Percentiles rank a stretch among this genome's conserved stretches.
These are phyloP conservation scores for Bufotes viridis DNA, from an alignment of 2,797 vertebrate genomes.

Conservation along the genomic window DNA sequence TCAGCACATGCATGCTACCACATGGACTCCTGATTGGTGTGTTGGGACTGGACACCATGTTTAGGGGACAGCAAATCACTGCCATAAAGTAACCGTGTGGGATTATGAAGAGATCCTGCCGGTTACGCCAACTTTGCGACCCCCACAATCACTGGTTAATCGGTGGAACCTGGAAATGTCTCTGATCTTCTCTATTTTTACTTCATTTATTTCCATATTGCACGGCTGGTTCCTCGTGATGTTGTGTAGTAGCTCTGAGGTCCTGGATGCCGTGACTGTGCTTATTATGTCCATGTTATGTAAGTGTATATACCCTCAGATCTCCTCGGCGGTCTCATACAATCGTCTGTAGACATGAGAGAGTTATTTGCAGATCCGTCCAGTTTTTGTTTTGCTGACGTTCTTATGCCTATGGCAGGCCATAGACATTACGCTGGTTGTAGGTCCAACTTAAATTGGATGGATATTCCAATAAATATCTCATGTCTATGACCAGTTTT, in stretches of 20 bases:
- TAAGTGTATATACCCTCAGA: background rate
- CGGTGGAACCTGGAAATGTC: background rate
- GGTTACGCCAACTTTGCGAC: background rate
- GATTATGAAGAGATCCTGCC: background rate
- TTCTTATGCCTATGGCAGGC: background rate
- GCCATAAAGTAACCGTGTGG: background rate
- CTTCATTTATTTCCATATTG: too few relatives aligned
- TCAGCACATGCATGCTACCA: background rate
- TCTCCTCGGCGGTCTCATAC: background rate
- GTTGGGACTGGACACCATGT: background rate
- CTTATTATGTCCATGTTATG: background rate
- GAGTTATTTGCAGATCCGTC: background rate
- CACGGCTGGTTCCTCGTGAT: too few relatives aligned
- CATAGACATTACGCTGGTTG: background rate
- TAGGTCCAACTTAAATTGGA: background rate
- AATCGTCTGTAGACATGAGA: background rate
- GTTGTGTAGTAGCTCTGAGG: background rate
- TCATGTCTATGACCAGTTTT: background rate
- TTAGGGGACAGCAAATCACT: conserved; percentile 13
- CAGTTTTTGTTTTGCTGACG: background rate
- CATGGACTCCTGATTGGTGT: background rate
- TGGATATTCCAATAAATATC: background rate
- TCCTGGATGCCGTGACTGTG: background rate
- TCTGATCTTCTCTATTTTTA: background rate
- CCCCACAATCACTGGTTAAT: background rate